A percentile compares a stretch with the other conserved stretches of the same genome.
Conservation (phyloP, 2,113 vertebrate genomes). For the Corydoras maculifer region DNA sequence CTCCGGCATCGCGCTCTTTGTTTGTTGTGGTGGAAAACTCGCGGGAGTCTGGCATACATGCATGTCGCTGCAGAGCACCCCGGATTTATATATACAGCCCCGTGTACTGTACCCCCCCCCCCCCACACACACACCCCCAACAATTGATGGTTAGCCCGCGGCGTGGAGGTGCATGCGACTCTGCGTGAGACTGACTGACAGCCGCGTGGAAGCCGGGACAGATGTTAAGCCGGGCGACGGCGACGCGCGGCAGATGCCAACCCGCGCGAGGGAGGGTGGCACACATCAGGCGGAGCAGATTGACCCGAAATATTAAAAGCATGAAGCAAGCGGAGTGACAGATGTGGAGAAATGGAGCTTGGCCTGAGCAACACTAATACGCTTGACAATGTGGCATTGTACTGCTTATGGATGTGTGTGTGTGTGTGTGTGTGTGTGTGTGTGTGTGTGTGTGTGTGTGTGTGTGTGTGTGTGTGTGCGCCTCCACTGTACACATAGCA, state of each 20-base stretch:
- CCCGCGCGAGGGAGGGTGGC: slow-evolving; percentile 57
- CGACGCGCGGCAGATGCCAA: slow-evolving; percentile 65
- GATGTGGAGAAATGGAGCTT: slow-evolving; percentile 48
- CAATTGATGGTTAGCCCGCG: slow-evolving; percentile 38
- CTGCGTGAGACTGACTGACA: slow-evolving; percentile 56
- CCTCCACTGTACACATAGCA: too few relatives aligned
- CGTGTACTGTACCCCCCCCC: background rate
- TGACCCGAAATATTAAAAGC: slow-evolving; percentile 68
- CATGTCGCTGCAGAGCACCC: background rate
- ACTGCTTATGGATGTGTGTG: too few relatives aligned
- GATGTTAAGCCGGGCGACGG: slow-evolving; percentile 63
- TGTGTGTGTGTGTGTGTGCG: too few relatives aligned
- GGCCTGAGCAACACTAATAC: too few relatives aligned
- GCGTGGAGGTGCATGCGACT: slow-evolving; percentile 39
- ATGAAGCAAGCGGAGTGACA: slow-evolving; percentile 61
- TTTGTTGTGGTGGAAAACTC: background rate
- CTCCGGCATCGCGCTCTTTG: slow-evolving; percentile 55
- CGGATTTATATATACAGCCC: background rate
- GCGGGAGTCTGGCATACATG: slow-evolving; percentile 35
- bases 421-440: too few relatives aligned
- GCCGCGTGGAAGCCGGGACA: slow-evolving; percentile 56
- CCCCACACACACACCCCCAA: slow-evolving; percentile 4
- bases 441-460: too few relatives aligned
- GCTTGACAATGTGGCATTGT: too few relatives aligned
- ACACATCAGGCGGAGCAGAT: slow-evolving; percentile 70